Conservation (phyloP, 35 echinoderm and acorn worm species). For the Lytechinus variegatus region DNA sequence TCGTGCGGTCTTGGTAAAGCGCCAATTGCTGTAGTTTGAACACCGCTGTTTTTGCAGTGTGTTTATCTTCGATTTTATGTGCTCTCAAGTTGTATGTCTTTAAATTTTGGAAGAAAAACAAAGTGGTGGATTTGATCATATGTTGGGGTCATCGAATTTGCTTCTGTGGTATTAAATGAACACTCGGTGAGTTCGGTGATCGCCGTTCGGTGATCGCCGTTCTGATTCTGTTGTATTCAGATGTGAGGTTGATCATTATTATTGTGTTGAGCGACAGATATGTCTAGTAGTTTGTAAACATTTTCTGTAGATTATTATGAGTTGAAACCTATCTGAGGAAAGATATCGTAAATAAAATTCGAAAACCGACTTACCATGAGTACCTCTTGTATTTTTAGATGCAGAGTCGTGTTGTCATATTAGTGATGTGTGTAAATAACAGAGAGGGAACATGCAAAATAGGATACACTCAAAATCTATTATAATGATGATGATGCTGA, state of each 20-base stretch:
- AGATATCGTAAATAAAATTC: slow-evolving; percentile 32
- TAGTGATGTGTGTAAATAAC: background rate
- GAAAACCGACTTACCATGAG: background rate
- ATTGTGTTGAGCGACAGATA: slow-evolving; percentile 18
- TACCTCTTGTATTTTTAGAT: background rate
- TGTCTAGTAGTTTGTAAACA: slow-evolving; percentile 13
- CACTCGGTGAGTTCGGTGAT: background rate
- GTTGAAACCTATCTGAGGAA: slow-evolving; percentile 42
- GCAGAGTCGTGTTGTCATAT: too few relatives aligned
- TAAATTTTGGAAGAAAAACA: background rate
- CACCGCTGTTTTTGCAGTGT: too few relatives aligned
- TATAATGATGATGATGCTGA: too few relatives aligned
- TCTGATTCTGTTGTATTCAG: background rate
- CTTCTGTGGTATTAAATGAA: background rate
- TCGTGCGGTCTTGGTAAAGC: too few relatives aligned
- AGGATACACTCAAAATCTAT: too few relatives aligned
- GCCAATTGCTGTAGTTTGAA: too few relatives aligned
- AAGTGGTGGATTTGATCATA: slow-evolving; percentile 1
- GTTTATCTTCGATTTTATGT: background rate
- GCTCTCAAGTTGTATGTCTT: slow-evolving; percentile 10
- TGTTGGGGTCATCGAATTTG: background rate
- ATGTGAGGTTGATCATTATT: background rate
- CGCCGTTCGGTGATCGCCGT: background rate
- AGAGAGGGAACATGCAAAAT: too few relatives aligned
- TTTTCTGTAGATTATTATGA: slow-evolving; percentile 46